A percentile compares a stretch with the other conserved stretches of the same genome.
These are phyloP conservation scores for Cossypha heuglini DNA, from an alignment of 2,797 vertebrate genomes.

Conservation along the genomic window DNA sequence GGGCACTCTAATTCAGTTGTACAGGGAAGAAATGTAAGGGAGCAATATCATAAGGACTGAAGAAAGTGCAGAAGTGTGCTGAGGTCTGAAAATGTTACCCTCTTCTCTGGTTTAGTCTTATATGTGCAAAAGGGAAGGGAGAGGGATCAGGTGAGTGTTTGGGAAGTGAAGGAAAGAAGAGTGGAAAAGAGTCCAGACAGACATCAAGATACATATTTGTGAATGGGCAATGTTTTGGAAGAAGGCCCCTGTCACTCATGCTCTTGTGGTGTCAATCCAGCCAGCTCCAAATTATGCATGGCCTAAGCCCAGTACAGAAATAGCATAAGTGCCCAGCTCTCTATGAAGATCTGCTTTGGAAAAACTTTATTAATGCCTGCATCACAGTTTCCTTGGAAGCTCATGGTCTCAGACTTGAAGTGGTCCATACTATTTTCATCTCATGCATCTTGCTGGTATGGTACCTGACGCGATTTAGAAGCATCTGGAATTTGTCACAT, in stretches of 20 bases:
- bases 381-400: background rate
- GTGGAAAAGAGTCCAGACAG: background rate
- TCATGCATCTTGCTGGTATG: background rate
- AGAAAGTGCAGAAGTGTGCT: background rate
- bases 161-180: background rate
- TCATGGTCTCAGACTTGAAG: background rate
- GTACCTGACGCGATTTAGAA: background rate
- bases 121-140: background rate
- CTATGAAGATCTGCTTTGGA: background rate
- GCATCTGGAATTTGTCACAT: background rate
- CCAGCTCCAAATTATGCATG: background rate
- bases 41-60: background rate
- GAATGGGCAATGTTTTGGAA: background rate
- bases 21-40: background rate
- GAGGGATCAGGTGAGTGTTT: background rate
- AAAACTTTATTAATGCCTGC: background rate
- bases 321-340: background rate
- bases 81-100: background rate
- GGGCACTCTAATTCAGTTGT: background rate
- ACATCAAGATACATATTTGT: background rate
- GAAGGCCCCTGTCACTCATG: background rate
- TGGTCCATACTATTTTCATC: background rate
- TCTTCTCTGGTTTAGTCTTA: background rate
- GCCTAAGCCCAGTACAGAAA: background rate
- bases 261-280: background rate